Percentiles rank a stretch among this genome's conserved stretches.
These are phyloP conservation scores for Argyrosomus japonicus DNA, from an alignment of 2,113 vertebrate species.

Conservation along the genomic window DNA sequence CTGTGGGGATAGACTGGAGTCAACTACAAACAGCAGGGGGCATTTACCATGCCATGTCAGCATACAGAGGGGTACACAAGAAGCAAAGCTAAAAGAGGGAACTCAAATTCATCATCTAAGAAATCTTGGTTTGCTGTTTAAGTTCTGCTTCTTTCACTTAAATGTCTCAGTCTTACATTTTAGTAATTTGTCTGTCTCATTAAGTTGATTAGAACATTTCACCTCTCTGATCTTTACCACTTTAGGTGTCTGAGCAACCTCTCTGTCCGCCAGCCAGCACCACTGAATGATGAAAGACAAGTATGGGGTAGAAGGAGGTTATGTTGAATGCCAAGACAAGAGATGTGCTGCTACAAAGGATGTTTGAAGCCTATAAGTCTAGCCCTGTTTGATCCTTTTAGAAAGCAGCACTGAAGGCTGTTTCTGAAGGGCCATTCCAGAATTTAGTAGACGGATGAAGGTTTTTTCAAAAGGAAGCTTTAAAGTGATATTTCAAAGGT, in stretches of 20 bases:
- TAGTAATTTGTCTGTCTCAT: neutral
- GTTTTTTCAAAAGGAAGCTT: conserved; percentile 58
- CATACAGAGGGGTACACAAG: conserved; percentile 1
- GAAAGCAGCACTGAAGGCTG: conserved; percentile 50
- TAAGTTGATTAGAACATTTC: conserved; percentile 1
- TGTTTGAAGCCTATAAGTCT: conserved; percentile 54
- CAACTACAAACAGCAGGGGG: conserved; percentile 55
- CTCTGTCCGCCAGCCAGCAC: neutral
- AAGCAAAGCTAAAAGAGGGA: neutral
- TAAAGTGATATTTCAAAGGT: conserved; percentile 69
- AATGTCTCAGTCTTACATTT: neutral
- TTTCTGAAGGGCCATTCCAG: conserved; percentile 49
- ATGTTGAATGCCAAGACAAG: conserved; percentile 42
- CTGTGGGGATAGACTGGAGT: conserved; percentile 68
- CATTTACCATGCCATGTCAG: conserved; percentile 38
- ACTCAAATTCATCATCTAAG: neutral
- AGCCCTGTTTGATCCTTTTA: conserved; percentile 70
- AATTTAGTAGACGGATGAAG: conserved; percentile 52
- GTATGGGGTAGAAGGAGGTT: conserved; percentile 10
- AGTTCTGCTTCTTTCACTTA: neutral
- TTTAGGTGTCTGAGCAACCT: neutral
- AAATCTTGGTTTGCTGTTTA: neutral
- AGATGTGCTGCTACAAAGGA: conserved; percentile 30
- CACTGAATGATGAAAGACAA: conserved; percentile 21
- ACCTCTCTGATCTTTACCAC: neutral